phyloP scores from a whole-genome alignment of 2,797 vertebrate genomes.

The Momotus momota region DNA sequence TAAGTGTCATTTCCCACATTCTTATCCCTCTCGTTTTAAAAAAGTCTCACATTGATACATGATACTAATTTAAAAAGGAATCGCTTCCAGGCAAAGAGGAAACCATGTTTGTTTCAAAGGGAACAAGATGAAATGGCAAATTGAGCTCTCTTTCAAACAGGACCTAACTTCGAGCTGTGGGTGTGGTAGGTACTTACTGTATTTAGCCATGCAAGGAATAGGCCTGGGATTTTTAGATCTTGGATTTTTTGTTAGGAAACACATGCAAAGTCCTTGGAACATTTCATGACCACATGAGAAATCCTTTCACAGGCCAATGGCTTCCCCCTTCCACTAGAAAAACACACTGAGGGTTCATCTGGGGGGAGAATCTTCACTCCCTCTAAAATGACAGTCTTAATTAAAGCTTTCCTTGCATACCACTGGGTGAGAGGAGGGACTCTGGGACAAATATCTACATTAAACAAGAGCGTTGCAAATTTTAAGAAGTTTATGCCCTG shows the following conservation, averaged over 20 bases:
- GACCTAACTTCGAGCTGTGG: not conserved
- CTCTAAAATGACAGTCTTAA: not conserved
- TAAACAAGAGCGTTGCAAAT: not conserved
- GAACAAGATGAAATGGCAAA: not conserved
- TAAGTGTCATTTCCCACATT: not conserved
- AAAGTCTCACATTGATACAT: not conserved
- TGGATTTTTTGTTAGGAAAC: not conserved
- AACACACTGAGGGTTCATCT: not conserved
- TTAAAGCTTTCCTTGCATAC: not conserved
- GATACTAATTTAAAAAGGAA: not conserved
- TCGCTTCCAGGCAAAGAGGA: not conserved
- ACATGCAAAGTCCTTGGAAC: not conserved
- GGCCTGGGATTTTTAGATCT: not conserved
- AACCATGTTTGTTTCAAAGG: not conserved
- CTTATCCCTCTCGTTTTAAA: not conserved
- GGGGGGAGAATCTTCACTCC: not conserved
- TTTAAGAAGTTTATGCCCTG: not conserved
- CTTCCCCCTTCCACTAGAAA: not conserved
- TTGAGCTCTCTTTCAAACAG: not conserved
- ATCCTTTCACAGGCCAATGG: not conserved
- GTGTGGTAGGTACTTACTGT: slow-evolving; percentile 2
- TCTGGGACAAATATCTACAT: not conserved
- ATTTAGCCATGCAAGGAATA: not conserved
- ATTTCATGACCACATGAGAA: not conserved
- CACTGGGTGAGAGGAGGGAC: not conserved